These are phyloP conservation scores for Metridium senile DNA, from an alignment of 92 coral and sea anemone species.

Conservation along the genomic window DNA sequence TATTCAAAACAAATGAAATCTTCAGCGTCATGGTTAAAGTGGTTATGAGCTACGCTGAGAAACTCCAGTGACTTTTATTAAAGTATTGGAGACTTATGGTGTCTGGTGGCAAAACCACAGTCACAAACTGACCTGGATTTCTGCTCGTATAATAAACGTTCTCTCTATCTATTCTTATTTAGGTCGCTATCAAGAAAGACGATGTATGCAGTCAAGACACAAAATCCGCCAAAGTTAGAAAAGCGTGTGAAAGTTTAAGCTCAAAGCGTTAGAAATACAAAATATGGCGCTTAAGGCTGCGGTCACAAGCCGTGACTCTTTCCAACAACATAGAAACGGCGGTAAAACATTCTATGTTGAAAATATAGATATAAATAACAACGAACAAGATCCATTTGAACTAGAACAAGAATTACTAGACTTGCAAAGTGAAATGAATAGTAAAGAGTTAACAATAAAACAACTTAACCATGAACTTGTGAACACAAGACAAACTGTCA, in stretches of 20 bases:
- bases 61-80: not conserved
- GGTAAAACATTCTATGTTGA: conserved; percentile 30
- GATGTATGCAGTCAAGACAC: not conserved
- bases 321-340: conserved; percentile 65
- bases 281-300: conserved; percentile 80
- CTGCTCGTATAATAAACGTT: not conserved
- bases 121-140: not conserved
- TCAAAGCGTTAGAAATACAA: not conserved
- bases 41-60: conserved; percentile 17
- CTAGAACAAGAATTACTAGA: conserved; percentile 70
- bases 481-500: conserved; percentile 61
- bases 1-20: too few relatives aligned
- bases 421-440: conserved; percentile 62
- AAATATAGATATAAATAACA: not conserved
- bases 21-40: conserved; percentile 34
- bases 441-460: conserved; percentile 74
- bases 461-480: conserved; percentile 76
- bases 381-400: conserved; percentile 23
- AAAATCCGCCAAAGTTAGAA: conserved; percentile 19
- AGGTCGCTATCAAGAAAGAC: not conserved
- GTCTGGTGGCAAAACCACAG: conserved; percentile 37
- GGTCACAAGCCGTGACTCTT: conserved; percentile 59
- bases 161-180: not conserved
- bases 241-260: conserved; percentile 15
- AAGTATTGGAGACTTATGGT: not conserved